Evolutionary conservation across 1,140 invertebrate genomes (phyloP).

Genomic region (Ostrea denselamellosa): DNA sequence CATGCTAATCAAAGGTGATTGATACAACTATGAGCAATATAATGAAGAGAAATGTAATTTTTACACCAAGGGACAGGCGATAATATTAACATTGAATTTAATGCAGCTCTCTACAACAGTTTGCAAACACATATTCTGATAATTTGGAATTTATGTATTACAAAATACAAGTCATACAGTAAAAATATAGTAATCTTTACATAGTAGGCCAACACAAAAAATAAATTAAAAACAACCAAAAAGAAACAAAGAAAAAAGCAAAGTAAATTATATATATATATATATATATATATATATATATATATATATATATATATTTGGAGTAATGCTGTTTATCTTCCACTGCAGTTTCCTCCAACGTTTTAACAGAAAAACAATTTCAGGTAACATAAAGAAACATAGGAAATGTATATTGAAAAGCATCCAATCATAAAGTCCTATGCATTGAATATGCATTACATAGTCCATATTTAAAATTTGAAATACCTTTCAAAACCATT

Average conservation of each 20-base stretch:
- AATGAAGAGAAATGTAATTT: background rate
- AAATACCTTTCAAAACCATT: background rate
- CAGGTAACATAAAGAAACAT: background rate
- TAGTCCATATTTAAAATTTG: background rate
- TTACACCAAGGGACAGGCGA: background rate
- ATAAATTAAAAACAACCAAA: background rate
- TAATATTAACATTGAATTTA: background rate
- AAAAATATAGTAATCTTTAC: background rate
- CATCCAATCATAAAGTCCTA: background rate
- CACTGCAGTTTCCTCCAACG: background rate
- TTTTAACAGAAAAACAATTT: background rate
- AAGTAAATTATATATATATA: too few species aligned
- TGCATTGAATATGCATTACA: background rate
- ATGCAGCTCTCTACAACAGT: background rate
- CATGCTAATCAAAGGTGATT: background rate
- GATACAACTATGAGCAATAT: background rate
- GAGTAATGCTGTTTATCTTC: conserved; percentile 8
- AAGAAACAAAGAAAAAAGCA: too few species aligned
- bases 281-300: too few species aligned
- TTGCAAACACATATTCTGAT: background rate
- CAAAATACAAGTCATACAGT: background rate
- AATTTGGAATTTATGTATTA: background rate
- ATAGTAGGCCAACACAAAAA: background rate
- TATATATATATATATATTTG: too few species aligned
- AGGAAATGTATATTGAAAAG: background rate